A percentile compares a stretch with the other conserved stretches of the same genome.
These are phyloP conservation scores for Pituophis catenifer DNA, from an alignment of 2,113 vertebrate genomes.

Conservation along the genomic window DNA sequence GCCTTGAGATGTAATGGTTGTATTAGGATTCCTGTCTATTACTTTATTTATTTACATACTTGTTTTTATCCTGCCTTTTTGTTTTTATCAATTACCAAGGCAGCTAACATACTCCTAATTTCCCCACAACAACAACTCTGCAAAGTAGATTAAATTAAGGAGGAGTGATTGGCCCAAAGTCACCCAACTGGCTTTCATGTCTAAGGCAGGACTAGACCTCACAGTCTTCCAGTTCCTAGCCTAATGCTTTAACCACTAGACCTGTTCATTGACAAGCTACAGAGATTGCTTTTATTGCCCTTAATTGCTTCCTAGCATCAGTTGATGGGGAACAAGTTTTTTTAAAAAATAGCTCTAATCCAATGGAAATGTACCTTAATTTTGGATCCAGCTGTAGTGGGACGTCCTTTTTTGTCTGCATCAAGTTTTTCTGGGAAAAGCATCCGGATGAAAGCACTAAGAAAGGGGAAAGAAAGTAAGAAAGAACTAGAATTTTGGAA, in stretches of 20 bases:
- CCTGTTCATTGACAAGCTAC: neutral
- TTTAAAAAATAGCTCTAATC: neutral
- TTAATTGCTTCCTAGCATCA: neutral
- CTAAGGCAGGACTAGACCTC: neutral
- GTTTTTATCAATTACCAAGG: neutral
- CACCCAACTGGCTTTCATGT: neutral
- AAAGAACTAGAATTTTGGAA: neutral
- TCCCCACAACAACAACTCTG: neutral
- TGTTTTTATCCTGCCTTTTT: neutral
- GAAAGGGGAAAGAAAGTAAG: constrained; percentile 17
- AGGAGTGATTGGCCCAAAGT: neutral
- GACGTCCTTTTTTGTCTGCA: constrained; percentile 89
- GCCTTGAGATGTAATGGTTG: neutral
- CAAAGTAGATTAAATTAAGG: neutral
- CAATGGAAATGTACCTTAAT: constrained; percentile 81
- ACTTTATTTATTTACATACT: neutral
- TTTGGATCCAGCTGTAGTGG: constrained; percentile 86
- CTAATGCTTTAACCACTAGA: neutral
- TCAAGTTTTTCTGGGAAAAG: constrained; percentile 94
- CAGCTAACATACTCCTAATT: neutral
- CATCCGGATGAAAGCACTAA: constrained; percentile 82
- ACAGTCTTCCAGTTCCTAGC: neutral
- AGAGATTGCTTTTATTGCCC: no score
- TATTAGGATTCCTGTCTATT: neutral
- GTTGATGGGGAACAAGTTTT: neutral